Conservation (phyloP, 2,113 vertebrate genomes). For the Noctilio leporinus region DNA sequence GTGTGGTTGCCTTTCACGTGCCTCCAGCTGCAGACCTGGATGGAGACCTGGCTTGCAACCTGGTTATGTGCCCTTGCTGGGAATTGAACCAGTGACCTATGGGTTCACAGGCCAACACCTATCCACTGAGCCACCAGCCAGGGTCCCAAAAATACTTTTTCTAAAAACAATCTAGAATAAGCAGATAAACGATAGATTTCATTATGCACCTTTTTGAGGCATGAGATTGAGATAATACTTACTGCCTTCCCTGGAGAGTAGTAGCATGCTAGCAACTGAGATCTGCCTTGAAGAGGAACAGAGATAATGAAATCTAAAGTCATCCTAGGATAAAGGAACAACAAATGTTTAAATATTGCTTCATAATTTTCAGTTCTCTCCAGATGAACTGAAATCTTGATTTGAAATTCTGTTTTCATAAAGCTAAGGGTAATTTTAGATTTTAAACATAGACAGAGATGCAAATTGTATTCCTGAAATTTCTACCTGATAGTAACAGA, state of each 20-base stretch:
- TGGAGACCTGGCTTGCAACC: no score
- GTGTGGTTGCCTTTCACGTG: no score
- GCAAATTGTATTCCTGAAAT: not conserved
- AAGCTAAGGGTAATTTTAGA: not conserved
- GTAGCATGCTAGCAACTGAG: not conserved
- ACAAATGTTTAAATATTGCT: not conserved
- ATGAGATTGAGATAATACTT: not conserved
- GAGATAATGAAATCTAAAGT: not conserved
- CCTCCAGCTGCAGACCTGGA: no score
- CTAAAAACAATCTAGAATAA: not conserved
- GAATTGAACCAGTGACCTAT: no score
- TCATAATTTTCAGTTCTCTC: not conserved
- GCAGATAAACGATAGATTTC: not conserved
- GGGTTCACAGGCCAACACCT: no score
- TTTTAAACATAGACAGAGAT: not conserved
- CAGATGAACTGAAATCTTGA: not conserved
- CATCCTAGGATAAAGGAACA: not conserved
- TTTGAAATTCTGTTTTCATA: not conserved
- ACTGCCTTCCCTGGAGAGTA: not conserved
- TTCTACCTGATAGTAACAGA: not conserved
- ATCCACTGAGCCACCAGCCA: no score
- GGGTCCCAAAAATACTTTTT: constrained; percentile 30
- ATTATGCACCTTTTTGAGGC: not conserved
- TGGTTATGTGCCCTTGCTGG: no score
- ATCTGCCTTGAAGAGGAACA: not conserved